These are phyloP conservation scores for Saguinus midas DNA, from an alignment of 2,113 vertebrate genomes.

Conservation along the genomic window DNA sequence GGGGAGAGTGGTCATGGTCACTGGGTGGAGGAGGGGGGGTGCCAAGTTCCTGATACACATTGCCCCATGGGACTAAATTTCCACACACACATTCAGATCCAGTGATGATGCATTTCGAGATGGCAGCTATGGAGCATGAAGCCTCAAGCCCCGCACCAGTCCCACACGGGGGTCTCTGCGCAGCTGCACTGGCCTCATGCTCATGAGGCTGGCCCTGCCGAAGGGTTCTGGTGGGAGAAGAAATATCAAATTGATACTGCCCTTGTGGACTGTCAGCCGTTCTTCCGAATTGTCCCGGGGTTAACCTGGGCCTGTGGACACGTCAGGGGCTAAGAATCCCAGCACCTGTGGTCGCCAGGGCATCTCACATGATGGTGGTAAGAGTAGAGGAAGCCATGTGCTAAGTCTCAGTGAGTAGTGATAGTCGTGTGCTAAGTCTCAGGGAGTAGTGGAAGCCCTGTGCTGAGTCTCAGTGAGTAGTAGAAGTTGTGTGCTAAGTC, in stretches of 20 bases:
- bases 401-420: neutral
- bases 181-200: neutral
- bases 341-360: neutral
- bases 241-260: neutral
- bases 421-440: too few species aligned
- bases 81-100: neutral
- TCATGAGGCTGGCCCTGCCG: neutral
- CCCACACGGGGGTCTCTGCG: neutral
- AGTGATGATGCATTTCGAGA: neutral
- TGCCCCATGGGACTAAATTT: neutral
- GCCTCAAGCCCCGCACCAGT: rapidly evolving
- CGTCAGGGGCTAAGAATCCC: neutral
- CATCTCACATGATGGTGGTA: neutral
- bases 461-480: too few species aligned
- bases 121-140: neutral
- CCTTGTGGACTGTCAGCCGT: neutral
- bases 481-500: too few species aligned
- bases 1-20: rapidly evolving
- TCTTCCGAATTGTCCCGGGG: neutral
- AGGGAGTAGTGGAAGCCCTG: too few species aligned
- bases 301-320: neutral
- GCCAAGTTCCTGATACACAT: neutral
- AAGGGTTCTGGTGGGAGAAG: neutral
- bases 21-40: neutral
- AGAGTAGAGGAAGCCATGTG: neutral